Evolutionary conservation across 1,140 invertebrate genomes (phyloP), one percentile per base, ranked within the genome.

Genomic region (Calephelis nemesis): DNA sequence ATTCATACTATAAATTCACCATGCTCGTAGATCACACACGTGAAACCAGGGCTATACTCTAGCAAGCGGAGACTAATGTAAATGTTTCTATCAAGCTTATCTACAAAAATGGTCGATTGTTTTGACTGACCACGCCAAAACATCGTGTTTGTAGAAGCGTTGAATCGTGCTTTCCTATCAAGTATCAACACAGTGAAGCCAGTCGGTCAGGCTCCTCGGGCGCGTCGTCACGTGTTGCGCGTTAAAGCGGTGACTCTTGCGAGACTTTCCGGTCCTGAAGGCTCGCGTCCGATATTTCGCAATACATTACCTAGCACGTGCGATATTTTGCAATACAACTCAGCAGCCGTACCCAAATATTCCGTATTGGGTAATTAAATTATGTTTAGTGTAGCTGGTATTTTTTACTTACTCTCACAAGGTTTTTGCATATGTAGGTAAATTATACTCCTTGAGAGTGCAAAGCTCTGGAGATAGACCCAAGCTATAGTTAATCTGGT

Each of bases 321-420:
- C 76, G 79, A 78, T 74, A 83, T 85, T 85, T 83, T 79, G 83
- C 79, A 83, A 83, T 70, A 72, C 72, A 52, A 74, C 68, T 79
- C 48, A n/a, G 49, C 82, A 76, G 74, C 75, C 75, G 73, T 75
- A 65, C 67, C 70, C 72, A 77, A 75, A 75, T 76, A 73, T 73
- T 73, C 62, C 65, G 42, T 45, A 45, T 45, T 45, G 42, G 42
- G 42, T 7, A 45, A 45, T 45, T 45, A 45, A 45, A 45, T 45
- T 0, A 9, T 45, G 42, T 45, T 45, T 45, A 45, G 6, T 45
- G 42, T 9, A 45, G 4, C 42, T 45, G 42, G 42, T 45, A 45
- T 45, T 45, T 45, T 45, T 45, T 45, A 45, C 42, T 7, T 45
- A 45, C 42, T 45, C 42, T 45, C 42, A 45, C 42, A 45, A 45